Evolutionary conservation across 2,113 vertebrate species (phyloP), one percentile per base, ranked within the genome.

Genomic region (Mellivora capensis): DNA sequence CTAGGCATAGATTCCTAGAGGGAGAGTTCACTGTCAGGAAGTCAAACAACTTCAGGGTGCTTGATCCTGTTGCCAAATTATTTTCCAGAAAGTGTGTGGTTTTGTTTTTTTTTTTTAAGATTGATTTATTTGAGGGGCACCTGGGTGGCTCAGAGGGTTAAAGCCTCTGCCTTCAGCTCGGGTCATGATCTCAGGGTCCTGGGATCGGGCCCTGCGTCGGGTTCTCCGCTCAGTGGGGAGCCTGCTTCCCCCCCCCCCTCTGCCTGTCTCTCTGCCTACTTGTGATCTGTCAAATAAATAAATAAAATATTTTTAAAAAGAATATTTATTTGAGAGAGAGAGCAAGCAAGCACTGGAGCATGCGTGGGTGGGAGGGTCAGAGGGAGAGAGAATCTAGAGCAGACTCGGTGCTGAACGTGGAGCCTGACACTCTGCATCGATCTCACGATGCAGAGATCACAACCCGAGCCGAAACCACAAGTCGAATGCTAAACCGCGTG

Each of bases 401-500:
- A 69, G 67, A 37, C 18, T n/a, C 67, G 1, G 18, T 37, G 18
- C 34, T 69, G 67, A 37, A 34, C 34, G 1, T 69, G 67, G 67
- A 69, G 67, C 34, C 34, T 8, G 14, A 69, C 18, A 20, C 9
- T 7, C 34, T 34, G 17, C n/a, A n/a, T 69, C 2, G 3, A 37
- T 69, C n/a, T 69, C 34, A 37, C 0, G 34, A 69, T 1, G 3
- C 34, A 3, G n/a, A 21, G 67, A 37, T 69, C 67, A 69, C 67
- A 20, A 37, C 34, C 67, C 37, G 67, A 21, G 34, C 34, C 0
- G 17, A 37, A 37, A 69, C 67, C 34, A n/a, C 4, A 34, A 69
- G 34, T 37, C 2, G 3, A n/a, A n/a, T 4, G 8, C 67, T 20
- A 37, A 69, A 69, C 34, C 18, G 4, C 1, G 1, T n/a, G 4